Base-by-base conservation (phyloP, 2,113 vertebrate species). In the Nibea albiflora region DNA sequence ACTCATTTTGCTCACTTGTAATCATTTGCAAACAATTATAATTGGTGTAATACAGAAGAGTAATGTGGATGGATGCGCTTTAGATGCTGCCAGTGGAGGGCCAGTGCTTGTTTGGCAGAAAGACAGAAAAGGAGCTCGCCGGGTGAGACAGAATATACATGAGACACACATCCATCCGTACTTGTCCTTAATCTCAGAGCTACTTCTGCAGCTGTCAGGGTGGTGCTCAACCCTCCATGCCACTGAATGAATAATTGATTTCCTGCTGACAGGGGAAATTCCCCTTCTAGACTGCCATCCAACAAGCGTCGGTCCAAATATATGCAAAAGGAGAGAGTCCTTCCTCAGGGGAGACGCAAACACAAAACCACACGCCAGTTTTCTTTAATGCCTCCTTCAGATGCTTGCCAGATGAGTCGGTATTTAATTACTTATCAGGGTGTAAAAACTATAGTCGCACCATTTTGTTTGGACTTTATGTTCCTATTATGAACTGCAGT, bases 191-290 rank as follows among this genome's bases (percentile, higher is more conserved):
- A 91, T 92, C 85, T 87, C 84, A 65, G 62, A 86, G 82, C 85
- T 80, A 73, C 83, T 88, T 82, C 66, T 78, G 79, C 76, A 80
- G 81, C 82, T 85, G 84, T 91, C 91, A 85, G 87, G 62, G 83
- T 77, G 69, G 47, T 75, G 78, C 83, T 90, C 84, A 89, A 75
- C 80, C 74, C 90, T 83, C 75, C 73, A 76, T 88, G 85, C 85
- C 80, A 78, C 83, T 66, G 54, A 86, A 93, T 94, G 91, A 93
- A 93, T 93, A 92, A 94, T 83, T 86, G 77, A 93, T 93, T 87
- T 88, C 66, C 62, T 74, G 70, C 72, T 49, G 56, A 78, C 76
- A 77, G 52, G 70, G 86, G 84, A 89, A 86, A 88, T 85, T 87
- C 73, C 80, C 31, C 10, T 58, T 82, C 62, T 63, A 65, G 62